phyloP scores from a whole-genome alignment of 2,113 vertebrate species.

The Onychorhynchus coronatus region DNA sequence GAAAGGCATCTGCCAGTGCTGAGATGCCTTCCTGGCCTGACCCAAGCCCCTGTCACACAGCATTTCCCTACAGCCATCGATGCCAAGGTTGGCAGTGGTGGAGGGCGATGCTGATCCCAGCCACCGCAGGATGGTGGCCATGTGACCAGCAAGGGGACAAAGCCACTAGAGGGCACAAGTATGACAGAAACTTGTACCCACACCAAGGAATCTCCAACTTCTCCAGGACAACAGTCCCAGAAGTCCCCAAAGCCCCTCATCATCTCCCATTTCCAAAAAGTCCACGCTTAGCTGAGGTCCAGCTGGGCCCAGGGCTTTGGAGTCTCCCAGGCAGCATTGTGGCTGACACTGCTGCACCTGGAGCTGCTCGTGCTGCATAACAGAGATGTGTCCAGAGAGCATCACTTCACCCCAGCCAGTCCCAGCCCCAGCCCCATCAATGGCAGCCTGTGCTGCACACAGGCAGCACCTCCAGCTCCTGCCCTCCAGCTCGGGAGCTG shows the following conservation, averaged over 20 bases:
- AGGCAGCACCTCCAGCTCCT: not conserved
- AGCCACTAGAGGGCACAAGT: constrained; percentile 59
- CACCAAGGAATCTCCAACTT: fast-evolving
- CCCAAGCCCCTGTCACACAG: not conserved
- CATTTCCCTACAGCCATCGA: fast-evolving
- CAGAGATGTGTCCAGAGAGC: not conserved
- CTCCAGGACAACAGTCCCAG: not conserved
- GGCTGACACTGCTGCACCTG: not conserved
- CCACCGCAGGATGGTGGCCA: fast-evolving
- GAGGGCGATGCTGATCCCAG: fast-evolving
- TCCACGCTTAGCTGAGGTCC: not conserved
- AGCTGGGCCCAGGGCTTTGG: too few relatives aligned
- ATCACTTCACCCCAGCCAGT: not conserved
- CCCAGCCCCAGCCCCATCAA: not conserved
- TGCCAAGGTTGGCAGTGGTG: not conserved
- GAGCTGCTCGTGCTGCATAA: not conserved
- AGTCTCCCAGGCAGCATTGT: not conserved
- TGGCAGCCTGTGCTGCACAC: not conserved
- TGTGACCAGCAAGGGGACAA: not conserved
- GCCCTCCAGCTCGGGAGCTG: not conserved
- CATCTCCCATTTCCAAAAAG: not conserved
- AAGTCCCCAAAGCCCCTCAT: not conserved
- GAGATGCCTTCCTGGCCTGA: not conserved
- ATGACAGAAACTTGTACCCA: not conserved
- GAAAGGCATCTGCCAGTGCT: fast-evolving